Conservation (phyloP, 2,888 invertebrate species). For the Criorhina ranunculi region DNA sequence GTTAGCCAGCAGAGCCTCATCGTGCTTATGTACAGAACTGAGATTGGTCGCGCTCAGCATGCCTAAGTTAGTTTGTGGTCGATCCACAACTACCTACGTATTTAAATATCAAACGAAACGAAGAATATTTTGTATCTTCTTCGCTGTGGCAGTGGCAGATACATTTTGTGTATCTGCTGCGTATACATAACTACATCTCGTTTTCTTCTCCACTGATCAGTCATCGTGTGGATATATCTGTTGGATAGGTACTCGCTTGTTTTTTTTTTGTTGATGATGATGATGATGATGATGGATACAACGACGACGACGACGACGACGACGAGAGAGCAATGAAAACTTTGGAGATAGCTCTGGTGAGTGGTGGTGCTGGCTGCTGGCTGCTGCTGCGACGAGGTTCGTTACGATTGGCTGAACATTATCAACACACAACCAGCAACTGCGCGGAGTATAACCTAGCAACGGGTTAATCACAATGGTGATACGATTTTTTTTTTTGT, state of each 20-base stretch:
- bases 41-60: conserved; percentile 76
- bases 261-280: conserved; percentile 19
- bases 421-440: conserved; percentile 47
- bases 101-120: conserved; percentile 62
- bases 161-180: conserved; percentile 67
- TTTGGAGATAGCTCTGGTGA: conserved; percentile 47
- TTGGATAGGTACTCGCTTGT: conserved; percentile 22
- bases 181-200: conserved; percentile 74
- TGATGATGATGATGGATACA: conserved; percentile 38
- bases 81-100: conserved; percentile 39
- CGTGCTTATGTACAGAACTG: conserved; percentile 58
- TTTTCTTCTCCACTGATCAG: conserved; percentile 77
- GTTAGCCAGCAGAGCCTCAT: neutral
- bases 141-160: conserved; percentile 64
- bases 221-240: conserved; percentile 61
- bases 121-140: conserved; percentile 64
- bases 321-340: conserved; percentile 33
- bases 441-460: conserved; percentile 44
- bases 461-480: conserved; percentile 73
- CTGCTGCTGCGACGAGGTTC: conserved; percentile 60
- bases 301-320: conserved; percentile 35
- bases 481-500: conserved; percentile 45
- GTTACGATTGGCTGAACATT: conserved; percentile 75
- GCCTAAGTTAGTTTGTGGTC: conserved; percentile 61
- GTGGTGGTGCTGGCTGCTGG: conserved; percentile 8